Conservation (phyloP, 2,888 invertebrate genomes). For the Agrotis puta region DNA sequence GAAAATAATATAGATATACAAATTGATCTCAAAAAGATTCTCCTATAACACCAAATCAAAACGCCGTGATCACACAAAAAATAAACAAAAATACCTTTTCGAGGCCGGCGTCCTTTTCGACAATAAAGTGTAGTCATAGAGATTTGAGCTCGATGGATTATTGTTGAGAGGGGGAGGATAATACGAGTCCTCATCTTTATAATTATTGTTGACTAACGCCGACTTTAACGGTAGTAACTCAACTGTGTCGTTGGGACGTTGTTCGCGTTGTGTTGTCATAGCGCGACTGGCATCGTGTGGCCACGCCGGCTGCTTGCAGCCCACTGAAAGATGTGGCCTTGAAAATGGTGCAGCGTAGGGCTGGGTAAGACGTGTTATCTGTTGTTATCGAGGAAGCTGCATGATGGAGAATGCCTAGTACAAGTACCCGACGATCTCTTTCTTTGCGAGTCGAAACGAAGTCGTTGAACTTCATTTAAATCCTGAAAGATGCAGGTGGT, state of each 20-base stretch:
- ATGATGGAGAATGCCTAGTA: constrained; percentile 2
- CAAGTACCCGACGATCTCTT: too few relatives aligned
- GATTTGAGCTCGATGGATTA: constrained; percentile 83
- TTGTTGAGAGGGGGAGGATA: constrained; percentile 81
- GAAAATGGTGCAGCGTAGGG: constrained; percentile 82
- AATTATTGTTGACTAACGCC: constrained; percentile 85
- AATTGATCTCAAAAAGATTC: neutral
- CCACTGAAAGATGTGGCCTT: constrained; percentile 81
- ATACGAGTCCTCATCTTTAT: constrained; percentile 85
- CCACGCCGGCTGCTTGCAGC: constrained; percentile 78
- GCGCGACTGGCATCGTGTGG: constrained; percentile 81
- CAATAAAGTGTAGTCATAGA: constrained; percentile 85
- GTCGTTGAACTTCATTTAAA: too few relatives aligned
- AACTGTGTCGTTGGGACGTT: constrained; percentile 81
- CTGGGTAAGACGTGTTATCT: constrained; percentile 46
- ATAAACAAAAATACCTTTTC: constrained; percentile 83
- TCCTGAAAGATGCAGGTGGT: too few relatives aligned
- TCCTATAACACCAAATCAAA: neutral
- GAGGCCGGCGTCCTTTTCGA: constrained; percentile 89
- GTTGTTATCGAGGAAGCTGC: constrained; percentile 49
- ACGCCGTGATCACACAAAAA: constrained; percentile 46
- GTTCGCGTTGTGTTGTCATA: constrained; percentile 84
- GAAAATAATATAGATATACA: neutral
- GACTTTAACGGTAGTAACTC: constrained; percentile 87
- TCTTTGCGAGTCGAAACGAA: too few relatives aligned